These are phyloP conservation scores for Drosophila sproati DNA, from an alignment of 1,140 invertebrate species.

Conservation along the genomic window DNA sequence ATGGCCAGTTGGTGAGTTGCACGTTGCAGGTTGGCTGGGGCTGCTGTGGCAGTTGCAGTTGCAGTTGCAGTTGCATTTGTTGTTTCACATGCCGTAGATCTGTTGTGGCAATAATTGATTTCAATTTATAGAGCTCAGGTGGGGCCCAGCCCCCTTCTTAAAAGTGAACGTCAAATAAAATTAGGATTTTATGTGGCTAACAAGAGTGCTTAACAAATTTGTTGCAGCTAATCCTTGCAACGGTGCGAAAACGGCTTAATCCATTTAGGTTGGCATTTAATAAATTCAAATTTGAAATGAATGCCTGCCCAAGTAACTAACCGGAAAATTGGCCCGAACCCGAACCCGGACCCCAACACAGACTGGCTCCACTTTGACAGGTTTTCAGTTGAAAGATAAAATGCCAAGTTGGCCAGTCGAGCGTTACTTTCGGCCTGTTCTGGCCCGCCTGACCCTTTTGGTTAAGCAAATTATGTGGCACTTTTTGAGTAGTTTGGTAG, in stretches of 20 bases:
- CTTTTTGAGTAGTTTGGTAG: slow-evolving; percentile 19
- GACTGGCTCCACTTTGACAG: slow-evolving; percentile 12
- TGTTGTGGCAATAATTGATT: slow-evolving; percentile 78
- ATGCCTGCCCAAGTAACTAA: slow-evolving; percentile 15
- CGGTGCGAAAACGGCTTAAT: slow-evolving; percentile 7
- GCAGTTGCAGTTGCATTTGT: slow-evolving; percentile 28
- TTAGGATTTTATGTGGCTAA: slow-evolving; percentile 38
- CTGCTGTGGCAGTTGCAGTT: slow-evolving; percentile 12
- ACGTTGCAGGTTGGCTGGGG: background rate
- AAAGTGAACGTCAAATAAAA: slow-evolving; percentile 31
- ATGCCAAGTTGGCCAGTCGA: slow-evolving; percentile 7
- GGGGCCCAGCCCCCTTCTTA: slow-evolving; percentile 15
- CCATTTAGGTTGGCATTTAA: slow-evolving; percentile 15
- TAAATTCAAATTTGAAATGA: slow-evolving; percentile 36
- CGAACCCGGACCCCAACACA: background rate
- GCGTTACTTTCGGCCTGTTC: slow-evolving; percentile 2
- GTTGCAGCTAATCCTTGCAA: slow-evolving; percentile 46
- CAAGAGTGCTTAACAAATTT: slow-evolving; percentile 26
- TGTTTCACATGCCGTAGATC: slow-evolving; percentile 74
- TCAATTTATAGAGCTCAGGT: slow-evolving; percentile 69
- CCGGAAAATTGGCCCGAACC: slow-evolving; percentile 34
- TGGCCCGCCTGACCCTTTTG: slow-evolving; percentile 12
- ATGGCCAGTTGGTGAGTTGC: slow-evolving; percentile 34
- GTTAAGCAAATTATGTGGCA: slow-evolving; percentile 35
- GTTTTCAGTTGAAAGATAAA: slow-evolving; percentile 6